Conservation (phyloP, 2,113 vertebrate genomes). For the Ramphastos sulfuratus region DNA sequence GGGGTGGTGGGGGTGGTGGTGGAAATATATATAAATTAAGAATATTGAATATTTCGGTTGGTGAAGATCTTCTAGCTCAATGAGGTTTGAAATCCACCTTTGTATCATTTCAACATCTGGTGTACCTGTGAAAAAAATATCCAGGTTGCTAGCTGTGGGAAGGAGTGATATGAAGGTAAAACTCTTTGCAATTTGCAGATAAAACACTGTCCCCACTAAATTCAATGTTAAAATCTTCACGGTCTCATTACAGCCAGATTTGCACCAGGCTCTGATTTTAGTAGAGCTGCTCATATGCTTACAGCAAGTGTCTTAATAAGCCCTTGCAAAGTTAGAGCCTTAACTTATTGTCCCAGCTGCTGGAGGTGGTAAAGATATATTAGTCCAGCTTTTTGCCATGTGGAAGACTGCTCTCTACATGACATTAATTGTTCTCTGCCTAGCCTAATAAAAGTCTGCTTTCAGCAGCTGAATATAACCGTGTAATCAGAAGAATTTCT, state of each 20-base stretch:
- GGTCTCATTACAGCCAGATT: background rate
- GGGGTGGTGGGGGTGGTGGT: no score
- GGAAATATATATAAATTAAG: background rate
- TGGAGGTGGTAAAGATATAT: slow-evolving; percentile 24
- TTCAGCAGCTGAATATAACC: slow-evolving; percentile 45
- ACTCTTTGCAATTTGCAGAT: background rate
- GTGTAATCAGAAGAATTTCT: slow-evolving; percentile 47
- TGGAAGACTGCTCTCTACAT: slow-evolving; percentile 24
- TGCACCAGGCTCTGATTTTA: background rate
- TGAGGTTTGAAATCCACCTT: background rate
- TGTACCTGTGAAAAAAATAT: background rate
- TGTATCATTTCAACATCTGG: background rate
- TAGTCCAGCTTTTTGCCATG: slow-evolving; percentile 9
- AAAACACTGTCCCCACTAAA: background rate
- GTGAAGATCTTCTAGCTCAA: background rate
- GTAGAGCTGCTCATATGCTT: slow-evolving; percentile 1
- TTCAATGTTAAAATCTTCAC: background rate
- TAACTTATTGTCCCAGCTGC: slow-evolving; percentile 30
- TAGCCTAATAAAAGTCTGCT: slow-evolving; percentile 27
- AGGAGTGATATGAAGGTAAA: background rate
- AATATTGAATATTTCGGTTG: background rate
- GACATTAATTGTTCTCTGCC: slow-evolving; percentile 54
- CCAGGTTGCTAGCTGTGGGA: background rate
- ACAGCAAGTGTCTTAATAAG: background rate
- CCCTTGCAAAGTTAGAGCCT: slow-evolving; percentile 16